A percentile compares a stretch with the other conserved stretches of the same genome.
Conservation (phyloP, 2,113 vertebrate genomes). For the Dipodomys spectabilis region DNA sequence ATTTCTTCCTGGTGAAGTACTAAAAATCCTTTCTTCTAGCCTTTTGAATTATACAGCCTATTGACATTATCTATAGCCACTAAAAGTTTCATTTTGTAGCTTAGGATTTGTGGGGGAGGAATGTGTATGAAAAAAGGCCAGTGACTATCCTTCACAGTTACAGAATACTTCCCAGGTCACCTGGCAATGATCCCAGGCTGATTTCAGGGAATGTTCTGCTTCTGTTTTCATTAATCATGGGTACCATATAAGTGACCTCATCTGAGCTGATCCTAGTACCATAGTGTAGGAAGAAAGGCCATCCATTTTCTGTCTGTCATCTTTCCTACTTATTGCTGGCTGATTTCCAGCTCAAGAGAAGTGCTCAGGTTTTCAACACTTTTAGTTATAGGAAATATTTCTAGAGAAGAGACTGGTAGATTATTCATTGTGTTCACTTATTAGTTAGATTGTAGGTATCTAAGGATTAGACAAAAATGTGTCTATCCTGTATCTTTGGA, state of each 20-base stretch:
- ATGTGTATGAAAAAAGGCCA: background rate
- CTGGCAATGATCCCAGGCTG: background rate
- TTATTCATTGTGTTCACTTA: background rate
- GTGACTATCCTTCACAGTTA: background rate
- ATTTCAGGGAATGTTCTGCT: conserved; percentile 18
- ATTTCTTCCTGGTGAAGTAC: no score
- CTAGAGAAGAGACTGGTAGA: background rate
- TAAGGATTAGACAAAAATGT: background rate
- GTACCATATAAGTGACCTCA: background rate
- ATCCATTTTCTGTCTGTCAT: background rate
- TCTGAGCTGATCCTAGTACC: background rate
- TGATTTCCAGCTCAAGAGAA: background rate
- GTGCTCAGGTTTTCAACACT: background rate
- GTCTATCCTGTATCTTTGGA: background rate
- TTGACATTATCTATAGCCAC: background rate
- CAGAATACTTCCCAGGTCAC: background rate
- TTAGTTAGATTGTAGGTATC: background rate
- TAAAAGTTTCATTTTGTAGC: background rate
- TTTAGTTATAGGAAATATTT: background rate
- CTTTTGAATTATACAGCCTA: no score
- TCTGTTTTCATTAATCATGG: background rate
- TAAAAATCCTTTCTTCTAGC: background rate
- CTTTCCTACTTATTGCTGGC: background rate
- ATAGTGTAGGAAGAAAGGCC: background rate
- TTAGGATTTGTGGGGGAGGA: background rate